Evolutionary conservation across 2,797 vertebrate species (phyloP).

Genomic region (Thalassophryne amazonica): DNA sequence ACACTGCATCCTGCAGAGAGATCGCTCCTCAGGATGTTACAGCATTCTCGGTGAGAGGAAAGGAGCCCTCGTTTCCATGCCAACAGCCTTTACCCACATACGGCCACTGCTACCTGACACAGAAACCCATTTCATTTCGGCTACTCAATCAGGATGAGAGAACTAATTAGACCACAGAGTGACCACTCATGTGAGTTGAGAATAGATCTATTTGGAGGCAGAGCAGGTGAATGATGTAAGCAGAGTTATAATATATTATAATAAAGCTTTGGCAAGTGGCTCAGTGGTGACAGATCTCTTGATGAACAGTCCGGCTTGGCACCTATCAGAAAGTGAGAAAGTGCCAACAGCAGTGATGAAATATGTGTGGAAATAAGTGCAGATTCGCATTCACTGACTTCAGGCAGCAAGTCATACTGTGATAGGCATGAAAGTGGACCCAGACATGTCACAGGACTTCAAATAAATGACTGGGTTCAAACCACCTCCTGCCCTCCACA

Average conservation of each 20-base stretch:
- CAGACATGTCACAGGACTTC: not conserved
- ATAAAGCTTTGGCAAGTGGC: not conserved
- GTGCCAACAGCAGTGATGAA: not conserved
- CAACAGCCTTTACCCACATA: constrained; percentile 73
- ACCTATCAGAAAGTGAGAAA: not conserved
- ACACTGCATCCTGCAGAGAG: constrained; percentile 17
- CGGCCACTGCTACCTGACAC: constrained; percentile 55
- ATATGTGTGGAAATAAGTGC: not conserved
- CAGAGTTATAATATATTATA: not conserved
- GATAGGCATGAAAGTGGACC: constrained; percentile 9
- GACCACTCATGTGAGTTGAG: constrained; percentile 35
- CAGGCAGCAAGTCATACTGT: not conserved
- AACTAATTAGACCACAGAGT: constrained; percentile 64
- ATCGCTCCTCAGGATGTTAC: constrained; percentile 36
- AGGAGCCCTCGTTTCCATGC: constrained; percentile 68
- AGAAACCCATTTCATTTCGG: constrained; percentile 72
- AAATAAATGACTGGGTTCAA: constrained; percentile 9
- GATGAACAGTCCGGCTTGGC: not conserved
- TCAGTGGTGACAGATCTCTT: constrained; percentile 4
- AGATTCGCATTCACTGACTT: not conserved
- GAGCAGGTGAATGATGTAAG: not conserved
- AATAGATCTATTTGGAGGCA: not conserved
- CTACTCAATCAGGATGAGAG: constrained; percentile 64
- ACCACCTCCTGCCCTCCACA: not conserved
- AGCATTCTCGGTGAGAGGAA: constrained; percentile 42